Evolutionary conservation across 2,797 vertebrate genomes (phyloP).

Genomic region (Babyrousa celebensis): DNA sequence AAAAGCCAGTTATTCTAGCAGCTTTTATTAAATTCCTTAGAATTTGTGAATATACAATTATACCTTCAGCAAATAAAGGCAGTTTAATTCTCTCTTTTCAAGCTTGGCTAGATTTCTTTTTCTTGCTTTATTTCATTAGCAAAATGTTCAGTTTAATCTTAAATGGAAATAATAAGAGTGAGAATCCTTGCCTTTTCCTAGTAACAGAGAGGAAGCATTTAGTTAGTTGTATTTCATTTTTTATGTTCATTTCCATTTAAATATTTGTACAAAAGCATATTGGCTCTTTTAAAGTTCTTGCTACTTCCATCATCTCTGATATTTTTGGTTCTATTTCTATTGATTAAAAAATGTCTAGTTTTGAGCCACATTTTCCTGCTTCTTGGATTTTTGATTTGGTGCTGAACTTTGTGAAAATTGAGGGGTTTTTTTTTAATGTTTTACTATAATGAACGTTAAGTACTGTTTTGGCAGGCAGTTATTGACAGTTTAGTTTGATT

Average conservation of each 20-base stretch:
- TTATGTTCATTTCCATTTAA: conserved; percentile 35
- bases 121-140: conserved; percentile 15
- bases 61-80: not conserved
- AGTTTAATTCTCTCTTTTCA: conserved; percentile 41
- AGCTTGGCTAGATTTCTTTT: not conserved
- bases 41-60: conserved; percentile 3
- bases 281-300: conserved; percentile 29
- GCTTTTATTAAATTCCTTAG: not conserved
- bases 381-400: not conserved
- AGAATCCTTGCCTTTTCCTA: not conserved
- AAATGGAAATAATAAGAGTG: conserved; percentile 37
- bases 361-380: conserved; percentile 22
- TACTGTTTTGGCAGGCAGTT: not conserved
- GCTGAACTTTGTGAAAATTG: conserved; percentile 49
- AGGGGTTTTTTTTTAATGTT: not conserved
- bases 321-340: conserved; percentile 5
- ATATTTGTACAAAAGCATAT: conserved; percentile 36
- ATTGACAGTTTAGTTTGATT: not conserved
- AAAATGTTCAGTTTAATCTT: conserved; percentile 28
- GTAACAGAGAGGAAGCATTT: not conserved
- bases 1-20: not conserved
- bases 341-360: not conserved
- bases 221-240: not conserved
- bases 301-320: conserved; percentile 1
- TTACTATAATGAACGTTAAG: not conserved